Evolutionary conservation across 2,797 vertebrate species (phyloP).

Genomic region (Lithobates pipiens): DNA sequence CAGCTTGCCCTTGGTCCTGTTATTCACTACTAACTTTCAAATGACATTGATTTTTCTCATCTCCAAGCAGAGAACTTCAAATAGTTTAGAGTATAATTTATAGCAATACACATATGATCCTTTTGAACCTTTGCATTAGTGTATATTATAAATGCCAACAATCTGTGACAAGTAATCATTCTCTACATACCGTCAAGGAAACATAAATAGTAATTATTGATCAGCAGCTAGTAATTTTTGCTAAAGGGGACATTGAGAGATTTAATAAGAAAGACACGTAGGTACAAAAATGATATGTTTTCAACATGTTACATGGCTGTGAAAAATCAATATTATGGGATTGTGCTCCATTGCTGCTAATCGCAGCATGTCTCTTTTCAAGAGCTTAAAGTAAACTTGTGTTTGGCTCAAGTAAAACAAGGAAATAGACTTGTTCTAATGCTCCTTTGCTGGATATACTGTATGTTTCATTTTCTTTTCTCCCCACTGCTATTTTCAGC

Average conservation of each 20-base stretch:
- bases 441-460: too few species aligned
- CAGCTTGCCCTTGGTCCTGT: slow-evolving; percentile 40
- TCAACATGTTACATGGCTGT: too few species aligned
- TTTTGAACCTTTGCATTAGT: background rate
- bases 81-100: slow-evolving; percentile 13
- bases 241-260: background rate
- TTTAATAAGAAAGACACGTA: background rate
- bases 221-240: background rate
- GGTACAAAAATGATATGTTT: background rate
- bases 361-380: too few species aligned
- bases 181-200: background rate
- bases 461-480: too few species aligned
- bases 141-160: slow-evolving; percentile 8
- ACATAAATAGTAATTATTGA: background rate
- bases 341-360: too few species aligned
- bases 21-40: slow-evolving; percentile 16
- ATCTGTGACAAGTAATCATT: slow-evolving; percentile 6
- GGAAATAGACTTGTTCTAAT: too few species aligned
- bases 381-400: too few species aligned
- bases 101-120: slow-evolving; percentile 9
- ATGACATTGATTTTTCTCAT: slow-evolving; percentile 47
- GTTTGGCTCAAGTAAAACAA: too few species aligned
- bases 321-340: too few species aligned
- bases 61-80: background rate
- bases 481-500: too few species aligned